Evolutionary conservation across 1,140 invertebrate genomes (phyloP).

Genomic region (Drosophila mauritiana): DNA sequence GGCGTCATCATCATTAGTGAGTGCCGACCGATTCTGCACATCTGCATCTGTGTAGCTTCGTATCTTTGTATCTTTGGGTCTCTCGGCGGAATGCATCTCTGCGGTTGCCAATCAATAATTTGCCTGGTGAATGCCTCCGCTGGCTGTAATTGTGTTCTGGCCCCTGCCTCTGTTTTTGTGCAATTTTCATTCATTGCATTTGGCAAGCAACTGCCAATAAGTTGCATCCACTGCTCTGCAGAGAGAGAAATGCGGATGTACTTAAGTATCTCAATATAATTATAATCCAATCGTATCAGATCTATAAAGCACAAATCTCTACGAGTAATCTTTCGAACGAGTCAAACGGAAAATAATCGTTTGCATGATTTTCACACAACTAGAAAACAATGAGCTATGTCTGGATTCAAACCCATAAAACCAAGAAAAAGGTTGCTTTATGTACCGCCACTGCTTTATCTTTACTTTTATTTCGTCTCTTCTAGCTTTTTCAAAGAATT

Average conservation of each 20-base stretch:
- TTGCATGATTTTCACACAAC: no score
- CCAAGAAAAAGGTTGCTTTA: no score
- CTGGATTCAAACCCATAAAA: no score
- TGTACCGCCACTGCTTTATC: no score
- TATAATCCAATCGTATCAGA: no score
- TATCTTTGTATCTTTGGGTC: slow-evolving; percentile 42
- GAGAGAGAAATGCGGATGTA: slow-evolving; percentile 6
- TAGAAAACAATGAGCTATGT: no score
- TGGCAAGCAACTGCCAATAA: slow-evolving; percentile 76
- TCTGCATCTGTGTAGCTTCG: slow-evolving; percentile 27
- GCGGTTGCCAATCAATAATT: slow-evolving; percentile 71
- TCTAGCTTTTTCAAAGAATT: no score
- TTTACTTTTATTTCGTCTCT: no score
- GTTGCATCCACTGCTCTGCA: slow-evolving; percentile 43
- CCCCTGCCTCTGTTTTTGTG: slow-evolving; percentile 38
- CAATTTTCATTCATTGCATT: slow-evolving; percentile 73
- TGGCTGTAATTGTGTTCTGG: slow-evolving; percentile 55
- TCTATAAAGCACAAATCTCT: no score
- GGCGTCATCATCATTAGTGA: slow-evolving; percentile 52
- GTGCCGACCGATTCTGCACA: slow-evolving; percentile 22
- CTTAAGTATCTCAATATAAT: no score
- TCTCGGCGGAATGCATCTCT: slow-evolving; percentile 48
- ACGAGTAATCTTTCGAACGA: no score
- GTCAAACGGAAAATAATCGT: no score
- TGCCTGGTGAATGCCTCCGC: slow-evolving; percentile 56